Evolutionary conservation across 2,797 vertebrate species (phyloP).

Genomic region (Danio albolineatus): DNA sequence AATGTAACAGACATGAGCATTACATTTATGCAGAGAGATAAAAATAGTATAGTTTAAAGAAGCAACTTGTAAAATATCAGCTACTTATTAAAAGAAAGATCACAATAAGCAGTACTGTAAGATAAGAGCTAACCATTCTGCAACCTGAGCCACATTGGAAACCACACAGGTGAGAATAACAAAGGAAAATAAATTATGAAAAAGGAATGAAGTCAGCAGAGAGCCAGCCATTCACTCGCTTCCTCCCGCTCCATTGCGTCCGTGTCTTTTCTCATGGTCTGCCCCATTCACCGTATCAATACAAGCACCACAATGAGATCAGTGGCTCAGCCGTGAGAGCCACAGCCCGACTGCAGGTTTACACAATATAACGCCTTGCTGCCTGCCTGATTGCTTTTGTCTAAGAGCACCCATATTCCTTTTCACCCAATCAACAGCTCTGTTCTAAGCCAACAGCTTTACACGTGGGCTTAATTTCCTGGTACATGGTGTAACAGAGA

Average conservation of each 20-base stretch:
- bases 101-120: not conserved
- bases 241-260: not conserved
- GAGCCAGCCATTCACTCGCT: not conserved
- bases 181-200: constrained; percentile 42
- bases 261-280: constrained; percentile 10
- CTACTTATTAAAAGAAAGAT: not conserved
- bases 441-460: constrained; percentile 34
- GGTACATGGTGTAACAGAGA: constrained; percentile 24
- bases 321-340: constrained; percentile 62
- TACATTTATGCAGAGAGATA: too few species aligned
- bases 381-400: constrained; percentile 50
- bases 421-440: constrained; percentile 54
- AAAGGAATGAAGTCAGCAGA: constrained; percentile 9
- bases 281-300: constrained; percentile 25
- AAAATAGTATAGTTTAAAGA: too few species aligned
- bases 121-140: not conserved
- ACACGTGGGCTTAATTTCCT: constrained; percentile 48
- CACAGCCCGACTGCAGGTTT: constrained; percentile 54
- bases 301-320: constrained; percentile 36
- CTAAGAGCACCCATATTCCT: constrained; percentile 37
- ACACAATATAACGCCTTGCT: constrained; percentile 20
- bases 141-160: constrained; percentile 27
- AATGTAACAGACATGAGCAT: too few species aligned
- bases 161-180: constrained; percentile 29
- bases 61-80: too few species aligned